These are phyloP conservation scores for Pluvianellus socialis DNA, from an alignment of 2,113 vertebrate species.

Conservation along the genomic window DNA sequence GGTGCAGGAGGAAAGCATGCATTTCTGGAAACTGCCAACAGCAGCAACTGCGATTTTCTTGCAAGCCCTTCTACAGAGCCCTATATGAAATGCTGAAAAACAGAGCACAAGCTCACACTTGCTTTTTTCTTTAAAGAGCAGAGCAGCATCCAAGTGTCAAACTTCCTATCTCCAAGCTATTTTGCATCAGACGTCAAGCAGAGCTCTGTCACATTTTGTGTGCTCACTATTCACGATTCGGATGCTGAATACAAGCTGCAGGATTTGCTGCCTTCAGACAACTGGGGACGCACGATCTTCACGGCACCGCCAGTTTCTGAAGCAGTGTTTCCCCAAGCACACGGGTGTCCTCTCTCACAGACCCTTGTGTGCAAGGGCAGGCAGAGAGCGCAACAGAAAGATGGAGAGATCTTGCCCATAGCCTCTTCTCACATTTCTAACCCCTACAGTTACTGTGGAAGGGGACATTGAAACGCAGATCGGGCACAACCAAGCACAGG, in stretches of 20 bases:
- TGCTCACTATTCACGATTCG: not conserved
- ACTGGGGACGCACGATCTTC: not conserved
- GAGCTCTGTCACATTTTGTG: not conserved
- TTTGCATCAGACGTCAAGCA: not conserved
- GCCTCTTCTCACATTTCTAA: not conserved
- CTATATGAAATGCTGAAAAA: not conserved
- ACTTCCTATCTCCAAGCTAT: not conserved
- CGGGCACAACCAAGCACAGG: not conserved
- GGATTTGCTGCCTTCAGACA: not conserved
- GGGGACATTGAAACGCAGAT: not conserved
- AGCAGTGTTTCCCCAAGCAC: not conserved
- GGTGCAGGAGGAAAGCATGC: fast-evolving
- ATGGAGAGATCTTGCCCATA: not conserved
- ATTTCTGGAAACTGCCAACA: not conserved
- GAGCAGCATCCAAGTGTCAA: not conserved
- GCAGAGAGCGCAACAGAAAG: too few relatives aligned
- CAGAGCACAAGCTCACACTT: not conserved
- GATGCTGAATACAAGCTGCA: not conserved
- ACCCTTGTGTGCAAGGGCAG: fast-evolving
- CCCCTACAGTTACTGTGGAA: not conserved
- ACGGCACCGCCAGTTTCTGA: not conserved
- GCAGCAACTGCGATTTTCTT: not conserved
- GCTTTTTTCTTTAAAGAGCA: not conserved
- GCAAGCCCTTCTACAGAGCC: not conserved
- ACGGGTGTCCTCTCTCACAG: not conserved